Evolutionary conservation across 2,797 vertebrate genomes (phyloP), one percentile per base, ranked within the genome.

Genomic region (Falco berigora): DNA sequence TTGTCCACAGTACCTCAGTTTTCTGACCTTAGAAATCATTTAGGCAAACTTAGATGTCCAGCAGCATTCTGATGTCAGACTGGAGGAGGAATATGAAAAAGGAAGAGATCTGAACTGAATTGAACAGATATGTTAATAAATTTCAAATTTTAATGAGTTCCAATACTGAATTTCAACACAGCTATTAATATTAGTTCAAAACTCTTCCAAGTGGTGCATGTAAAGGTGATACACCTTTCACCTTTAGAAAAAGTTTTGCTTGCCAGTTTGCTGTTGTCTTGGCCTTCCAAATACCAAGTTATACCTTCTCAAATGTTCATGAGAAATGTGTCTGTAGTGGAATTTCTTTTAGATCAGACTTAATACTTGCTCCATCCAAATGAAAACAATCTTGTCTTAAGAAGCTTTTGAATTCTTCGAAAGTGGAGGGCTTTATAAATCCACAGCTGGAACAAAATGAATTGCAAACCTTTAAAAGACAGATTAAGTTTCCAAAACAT

Each of bases 401-500:
- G 50, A 74, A 93, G 59, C 23, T 72, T 92, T 88, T 78, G 34
- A 91, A 32, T 94, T 92, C 64, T 83, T 92, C 3, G 5, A 77
- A 95, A 91, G 68, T 83, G 23, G 34, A 90, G 19, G 30, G 38
- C 71, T 86, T 95, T 94, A 74, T 80, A 91, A 92, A 90, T 58
- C 66, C 71, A n/a, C 66, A 53, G 30, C 12, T 81, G 63, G 59
- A 95, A 88, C 28, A 69, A 58, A 92, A 85, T 34, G 44, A 88
- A 72, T 42, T 88, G 36, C 21, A 94, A 90, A 86, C 9, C 23
- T 88, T 88, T 88, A 61, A 88, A 94, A 94, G 90, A 86, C 23
- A 92, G 86, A 82, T 92, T 86, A 73, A n/a, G 6, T 92, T 92
- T 95, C 91, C 80, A 95, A 95, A 96, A 72, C 69, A 90, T 25